Base-by-base conservation (phyloP, 1,140 invertebrate genomes). In the Whitmania pigra region DNA sequence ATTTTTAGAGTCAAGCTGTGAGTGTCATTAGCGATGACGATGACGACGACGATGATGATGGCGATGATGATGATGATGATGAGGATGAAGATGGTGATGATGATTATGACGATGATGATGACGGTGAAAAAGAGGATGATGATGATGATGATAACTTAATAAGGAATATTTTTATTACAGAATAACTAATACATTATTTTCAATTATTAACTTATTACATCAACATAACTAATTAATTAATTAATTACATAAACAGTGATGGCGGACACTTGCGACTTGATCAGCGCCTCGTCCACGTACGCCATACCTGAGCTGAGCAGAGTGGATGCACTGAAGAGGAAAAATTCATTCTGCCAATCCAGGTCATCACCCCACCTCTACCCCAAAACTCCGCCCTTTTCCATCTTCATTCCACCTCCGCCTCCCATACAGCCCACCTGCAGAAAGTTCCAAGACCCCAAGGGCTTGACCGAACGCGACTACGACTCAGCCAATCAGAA, bases 371-470 rank as follows among this genome's bases (percentile, higher is more conserved):
- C 43, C 9, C 43, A 49, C 43, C 43, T 49, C 15, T 13, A 49
- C 43, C 43, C 2, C 11, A 49, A 49, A 49, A 49, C 43, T 18
- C 25, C 60, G 1, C 25, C 60, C 17, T 36, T 36, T 36, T 63
- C 60, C 60, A 36, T 36, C 9, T 36, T 29, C 25, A 63, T 63
- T 27, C 60, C 60, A 29, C 60, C 25, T 15, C 60, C 60, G 11
- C 25, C 31, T 1, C 89, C 89, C 79, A 90, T 89, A 79, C 87
- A 87, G 67, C 86, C 87, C 71, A 86, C 85, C 25, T 87, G 88
- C 78, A 83, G 67, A 67, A 72, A 68, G 43, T 57, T 53, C 13
- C 79, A 81, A 75, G 77, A 79, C 73, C 73, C 78, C 80, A 85
- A 87, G 75, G 89, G 92, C 84, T 90, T 92, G 80, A 88, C 89